Conservation (phyloP, 2,113 vertebrate species). For the Eulacestoma nigropectus region DNA sequence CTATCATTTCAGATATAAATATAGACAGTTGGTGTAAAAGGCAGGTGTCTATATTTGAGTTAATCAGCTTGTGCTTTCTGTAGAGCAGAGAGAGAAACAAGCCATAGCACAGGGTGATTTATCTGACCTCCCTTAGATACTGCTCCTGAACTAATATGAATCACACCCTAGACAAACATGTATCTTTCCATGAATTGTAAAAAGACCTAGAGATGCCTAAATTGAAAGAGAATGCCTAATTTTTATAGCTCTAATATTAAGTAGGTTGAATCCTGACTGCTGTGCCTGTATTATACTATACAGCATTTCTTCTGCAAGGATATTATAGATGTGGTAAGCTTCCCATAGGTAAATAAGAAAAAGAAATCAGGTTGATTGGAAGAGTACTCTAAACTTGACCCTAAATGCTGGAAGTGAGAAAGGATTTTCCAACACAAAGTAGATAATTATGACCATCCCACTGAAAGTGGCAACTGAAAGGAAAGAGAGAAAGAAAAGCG, state of each 20-base stretch:
- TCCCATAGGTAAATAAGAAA: neutral
- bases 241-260: neutral
- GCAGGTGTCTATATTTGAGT: conserved; percentile 6
- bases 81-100: neutral
- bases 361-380: neutral
- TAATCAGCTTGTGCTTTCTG: neutral
- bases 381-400: neutral
- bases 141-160: neutral
- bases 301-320: neutral
- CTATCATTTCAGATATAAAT: neutral
- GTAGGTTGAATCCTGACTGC: neutral
- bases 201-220: neutral
- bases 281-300: neutral
- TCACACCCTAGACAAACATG: neutral
- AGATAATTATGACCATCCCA: neutral
- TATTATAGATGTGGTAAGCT: neutral
- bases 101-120: neutral
- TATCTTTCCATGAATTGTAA: neutral
- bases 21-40: neutral
- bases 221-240: neutral
- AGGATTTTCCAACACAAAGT: neutral
- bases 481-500: neutral
- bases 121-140: neutral
- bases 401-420: neutral
- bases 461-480: neutral